Percentiles rank a stretch among this genome's conserved stretches.
These are phyloP conservation scores for Haemorhous mexicanus DNA, from an alignment of 2,113 vertebrate species.

Conservation along the genomic window DNA sequence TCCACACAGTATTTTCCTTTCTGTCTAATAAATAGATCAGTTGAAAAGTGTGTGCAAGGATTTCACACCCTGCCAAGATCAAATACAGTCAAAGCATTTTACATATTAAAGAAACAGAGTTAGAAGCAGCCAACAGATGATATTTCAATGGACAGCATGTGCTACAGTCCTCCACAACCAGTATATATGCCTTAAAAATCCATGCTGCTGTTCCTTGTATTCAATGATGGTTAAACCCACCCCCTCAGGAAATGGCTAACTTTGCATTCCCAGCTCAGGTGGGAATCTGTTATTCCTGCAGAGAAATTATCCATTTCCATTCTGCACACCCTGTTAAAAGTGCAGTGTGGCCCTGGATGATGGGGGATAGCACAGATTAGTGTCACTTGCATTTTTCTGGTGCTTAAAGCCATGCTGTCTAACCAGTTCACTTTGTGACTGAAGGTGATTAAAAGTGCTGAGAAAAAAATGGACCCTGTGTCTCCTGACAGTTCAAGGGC, in stretches of 20 bases:
- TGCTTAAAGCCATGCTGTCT: neutral
- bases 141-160: neutral
- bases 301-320: neutral
- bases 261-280: neutral
- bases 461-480: neutral
- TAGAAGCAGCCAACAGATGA: neutral
- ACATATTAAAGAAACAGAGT: neutral
- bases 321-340: neutral
- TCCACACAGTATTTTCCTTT: neutral
- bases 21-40: neutral
- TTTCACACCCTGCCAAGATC: neutral
- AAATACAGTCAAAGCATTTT: neutral
- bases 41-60: neutral
- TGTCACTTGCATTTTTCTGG: neutral
- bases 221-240: neutral
- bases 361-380: neutral
- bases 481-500: neutral
- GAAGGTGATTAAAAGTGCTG: neutral
- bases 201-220: neutral
- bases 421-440: neutral
- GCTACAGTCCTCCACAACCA: neutral
- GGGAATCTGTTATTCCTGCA: neutral
- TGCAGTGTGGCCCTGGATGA: rapidly evolving
- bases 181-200: neutral
- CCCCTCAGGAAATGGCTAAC: neutral